A percentile compares a stretch with the other conserved stretches of the same genome.
Evolutionary conservation across 2,888 invertebrate genomes (phyloP).

Genomic region (Osmoderma eremita): DNA sequence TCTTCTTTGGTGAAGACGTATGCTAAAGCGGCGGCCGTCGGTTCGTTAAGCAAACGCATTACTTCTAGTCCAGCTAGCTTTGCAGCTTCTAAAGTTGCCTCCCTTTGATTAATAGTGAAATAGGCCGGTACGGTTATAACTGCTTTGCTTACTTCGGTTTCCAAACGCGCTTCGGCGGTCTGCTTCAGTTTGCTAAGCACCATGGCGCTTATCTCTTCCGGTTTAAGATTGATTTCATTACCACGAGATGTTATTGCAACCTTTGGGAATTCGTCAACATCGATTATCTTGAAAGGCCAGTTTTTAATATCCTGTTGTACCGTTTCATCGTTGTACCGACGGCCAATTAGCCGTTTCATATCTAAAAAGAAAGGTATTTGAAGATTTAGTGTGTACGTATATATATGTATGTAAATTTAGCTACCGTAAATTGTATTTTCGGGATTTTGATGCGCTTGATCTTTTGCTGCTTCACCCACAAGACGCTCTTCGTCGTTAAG

Average conservation of each 20-base stretch:
- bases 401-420: slow-evolving; percentile 44
- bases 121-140: slow-evolving; percentile 53
- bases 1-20: slow-evolving; percentile 45
- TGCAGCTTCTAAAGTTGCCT: slow-evolving; percentile 52
- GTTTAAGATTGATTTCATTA: slow-evolving; percentile 38
- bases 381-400: slow-evolving; percentile 47
- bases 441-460: slow-evolving; percentile 39
- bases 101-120: slow-evolving; percentile 50
- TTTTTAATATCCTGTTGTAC: slow-evolving; percentile 48
- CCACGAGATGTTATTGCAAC: slow-evolving; percentile 41
- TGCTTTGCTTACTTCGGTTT: slow-evolving; percentile 45
- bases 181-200: slow-evolving; percentile 47
- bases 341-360: slow-evolving; percentile 52
- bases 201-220: slow-evolving; percentile 48
- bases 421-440: slow-evolving; percentile 47
- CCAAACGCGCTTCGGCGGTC: slow-evolving; percentile 43
- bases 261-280: slow-evolving; percentile 45
- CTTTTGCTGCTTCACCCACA: slow-evolving; percentile 43
- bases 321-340: slow-evolving; percentile 46
- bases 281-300: slow-evolving; percentile 47
- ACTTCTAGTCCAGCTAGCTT: slow-evolving; percentile 49
- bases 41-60: slow-evolving; percentile 50
- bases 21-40: slow-evolving; percentile 52
- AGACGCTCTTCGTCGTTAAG: slow-evolving; percentile 36
- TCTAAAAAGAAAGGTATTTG: slow-evolving; percentile 48